These are phyloP conservation scores for Saguinus imperator DNA, from an alignment of 2,113 vertebrate species.

Conservation along the genomic window DNA sequence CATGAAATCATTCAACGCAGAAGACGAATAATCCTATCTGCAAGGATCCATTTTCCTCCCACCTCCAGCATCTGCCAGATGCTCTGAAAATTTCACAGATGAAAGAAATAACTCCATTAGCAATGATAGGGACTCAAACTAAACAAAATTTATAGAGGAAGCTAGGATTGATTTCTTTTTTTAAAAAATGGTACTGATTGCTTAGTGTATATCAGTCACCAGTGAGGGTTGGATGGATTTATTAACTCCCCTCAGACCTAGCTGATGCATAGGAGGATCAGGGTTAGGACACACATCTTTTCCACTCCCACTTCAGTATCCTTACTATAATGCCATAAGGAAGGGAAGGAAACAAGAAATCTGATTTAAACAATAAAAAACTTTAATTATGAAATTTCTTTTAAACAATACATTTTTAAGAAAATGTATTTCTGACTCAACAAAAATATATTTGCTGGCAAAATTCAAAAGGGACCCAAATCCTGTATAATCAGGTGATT, in stretches of 20 bases:
- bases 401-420: not conserved
- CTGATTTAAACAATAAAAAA: not conserved
- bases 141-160: not conserved
- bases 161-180: not conserved
- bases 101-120: slow-evolving; percentile 8
- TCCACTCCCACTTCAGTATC: not conserved
- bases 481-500: not conserved
- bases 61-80: not conserved
- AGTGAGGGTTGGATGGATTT: not conserved
- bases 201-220: not conserved
- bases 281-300: not conserved
- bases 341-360: not conserved
- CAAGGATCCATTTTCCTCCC: not conserved
- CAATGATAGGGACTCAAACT: not conserved
- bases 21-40: not conserved
- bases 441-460: not conserved
- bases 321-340: not conserved
- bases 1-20: not conserved
- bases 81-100: not conserved
- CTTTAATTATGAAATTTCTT: not conserved
- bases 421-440: not conserved
- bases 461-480: not conserved
- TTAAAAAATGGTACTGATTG: not conserved
- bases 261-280: not conserved
- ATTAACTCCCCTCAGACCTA: not conserved